phyloP scores from a whole-genome alignment of 2,797 vertebrate genomes.

The Valencia hispanica region DNA sequence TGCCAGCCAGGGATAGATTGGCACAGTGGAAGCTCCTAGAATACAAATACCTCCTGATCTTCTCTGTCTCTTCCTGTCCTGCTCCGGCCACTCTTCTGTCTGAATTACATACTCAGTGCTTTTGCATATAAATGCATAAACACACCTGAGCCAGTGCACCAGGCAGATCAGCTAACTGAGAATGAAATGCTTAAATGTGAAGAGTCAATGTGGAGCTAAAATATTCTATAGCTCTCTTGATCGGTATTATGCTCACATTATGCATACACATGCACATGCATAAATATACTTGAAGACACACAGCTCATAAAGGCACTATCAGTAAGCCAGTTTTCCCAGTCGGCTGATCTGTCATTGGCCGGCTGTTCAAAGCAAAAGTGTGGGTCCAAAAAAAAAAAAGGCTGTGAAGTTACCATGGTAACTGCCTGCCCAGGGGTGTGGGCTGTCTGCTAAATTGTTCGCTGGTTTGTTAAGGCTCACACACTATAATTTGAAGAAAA shows the following conservation, averaged over 20 bases:
- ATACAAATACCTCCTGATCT: conserved; percentile 54
- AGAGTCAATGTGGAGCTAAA: conserved; percentile 27
- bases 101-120: conserved; percentile 36
- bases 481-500: conserved; percentile 47
- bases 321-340: conserved; percentile 73
- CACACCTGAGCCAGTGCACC: conserved; percentile 51
- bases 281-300: conserved; percentile 30
- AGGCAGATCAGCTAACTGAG: conserved; percentile 35
- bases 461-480: conserved; percentile 63
- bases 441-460: conserved; percentile 77
- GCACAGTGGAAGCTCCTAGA: conserved; percentile 50
- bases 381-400: conserved; percentile 55
- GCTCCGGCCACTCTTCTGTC: conserved; percentile 42
- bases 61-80: conserved; percentile 22
- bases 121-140: conserved; percentile 46
- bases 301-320: conserved; percentile 40
- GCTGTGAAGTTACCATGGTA: conserved; percentile 78
- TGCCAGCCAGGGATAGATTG: conserved; percentile 59
- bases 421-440: conserved; percentile 77
- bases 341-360: conserved; percentile 75
- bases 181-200: conserved; percentile 30
- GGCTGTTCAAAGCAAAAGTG: conserved; percentile 77
- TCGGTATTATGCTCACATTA: conserved; percentile 46
- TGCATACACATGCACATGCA: conserved; percentile 4
- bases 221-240: conserved; percentile 48